Evolutionary conservation across 2,797 vertebrate genomes (phyloP).

Genomic region (Halcyon badia): DNA sequence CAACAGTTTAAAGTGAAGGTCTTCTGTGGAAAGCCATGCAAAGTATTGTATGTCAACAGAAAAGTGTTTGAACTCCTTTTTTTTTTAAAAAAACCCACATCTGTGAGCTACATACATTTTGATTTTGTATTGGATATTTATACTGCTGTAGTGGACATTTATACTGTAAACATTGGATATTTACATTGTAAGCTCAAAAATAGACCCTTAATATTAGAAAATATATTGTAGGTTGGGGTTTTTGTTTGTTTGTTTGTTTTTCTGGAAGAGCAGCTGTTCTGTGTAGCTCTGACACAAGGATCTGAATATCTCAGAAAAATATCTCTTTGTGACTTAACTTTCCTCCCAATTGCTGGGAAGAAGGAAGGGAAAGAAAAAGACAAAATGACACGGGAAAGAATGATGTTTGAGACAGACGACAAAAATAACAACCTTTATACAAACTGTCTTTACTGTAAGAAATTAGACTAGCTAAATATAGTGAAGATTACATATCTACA

Average conservation of each 20-base stretch:
- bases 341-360: neutral
- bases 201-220: neutral
- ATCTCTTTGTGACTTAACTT: neutral
- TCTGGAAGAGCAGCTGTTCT: neutral
- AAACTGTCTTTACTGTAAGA: neutral
- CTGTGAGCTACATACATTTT: neutral
- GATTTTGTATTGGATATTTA: neutral
- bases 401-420: neutral
- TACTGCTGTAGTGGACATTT: neutral
- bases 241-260: too few species aligned
- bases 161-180: neutral
- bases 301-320: neutral
- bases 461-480: neutral
- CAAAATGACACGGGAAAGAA: neutral
- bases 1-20: neutral
- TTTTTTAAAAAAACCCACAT: neutral
- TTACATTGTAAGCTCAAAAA: neutral
- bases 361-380: fast-evolving
- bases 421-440: neutral
- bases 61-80: neutral
- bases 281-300: neutral
- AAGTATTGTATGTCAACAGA: neutral
- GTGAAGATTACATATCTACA: neutral
- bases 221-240: neutral
- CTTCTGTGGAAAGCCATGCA: neutral